Base-by-base conservation (phyloP, 2,797 vertebrate species). In the Heterohyrax brucei region DNA sequence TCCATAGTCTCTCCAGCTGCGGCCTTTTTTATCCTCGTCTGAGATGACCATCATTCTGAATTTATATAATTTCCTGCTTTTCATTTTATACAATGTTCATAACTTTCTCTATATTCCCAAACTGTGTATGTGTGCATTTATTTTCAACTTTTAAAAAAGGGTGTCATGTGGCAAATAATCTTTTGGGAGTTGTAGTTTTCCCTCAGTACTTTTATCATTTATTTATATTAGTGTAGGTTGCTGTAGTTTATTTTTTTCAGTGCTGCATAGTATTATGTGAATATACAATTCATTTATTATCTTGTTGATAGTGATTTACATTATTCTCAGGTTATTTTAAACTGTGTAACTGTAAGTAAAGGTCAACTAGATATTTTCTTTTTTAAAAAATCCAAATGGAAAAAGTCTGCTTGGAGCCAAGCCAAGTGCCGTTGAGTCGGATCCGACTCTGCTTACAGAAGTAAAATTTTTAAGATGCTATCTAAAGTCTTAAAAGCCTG, bases 151-250 rank as follows among this genome's bases (percentile, higher is more conserved):
- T 75, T 80, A 61, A 66, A 80, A 56, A 79, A 66, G 33, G 22
- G 2, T 77, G 5, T 76, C 33, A 82, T 89, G 6, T 28, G 46
- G 13, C 12, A 2, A 18, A 2, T 53, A 79, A 88, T 89, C 46
- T 85, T 92, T 92, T 66, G 68, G 33, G 10, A 80, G 26, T 78
- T 94, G 75, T 7, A 75, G 24, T 79, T 87, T 87, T 87, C 79
- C n/a, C 59, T 91, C 50, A 50, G 28, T 83, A 66, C 46, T 89
- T 13, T 73, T n/a, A 72, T 48, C n/a, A 28, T 80, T 87, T 76
- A 26, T 86, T 39, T 82, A 50, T 90, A 50, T 39, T 81, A 14
- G 26, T 82, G 14, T 90, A 61, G n/a, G 64, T 89, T 33, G 44
- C 44, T 89, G 62, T 78, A 73, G 3, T 86, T 53, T 66, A 79